phyloP scores from a whole-genome alignment of 2,113 vertebrate species.

The Formicarius rufipectus region DNA sequence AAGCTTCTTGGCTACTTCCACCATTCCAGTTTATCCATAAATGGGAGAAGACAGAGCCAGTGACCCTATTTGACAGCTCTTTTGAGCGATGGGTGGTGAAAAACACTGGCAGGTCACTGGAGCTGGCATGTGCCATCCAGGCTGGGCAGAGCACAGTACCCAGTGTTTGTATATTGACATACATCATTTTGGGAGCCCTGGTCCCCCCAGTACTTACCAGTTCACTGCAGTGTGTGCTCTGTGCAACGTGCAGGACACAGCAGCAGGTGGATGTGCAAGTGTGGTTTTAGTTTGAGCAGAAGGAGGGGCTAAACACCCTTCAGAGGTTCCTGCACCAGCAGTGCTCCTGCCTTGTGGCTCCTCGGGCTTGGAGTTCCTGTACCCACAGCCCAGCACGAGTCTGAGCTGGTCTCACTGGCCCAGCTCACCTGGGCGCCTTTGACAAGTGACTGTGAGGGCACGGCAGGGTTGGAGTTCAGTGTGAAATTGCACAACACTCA shows the following conservation, averaged over 20 bases:
- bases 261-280: neutral
- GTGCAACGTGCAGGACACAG: fast-evolving
- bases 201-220: fast-evolving
- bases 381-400: fast-evolving
- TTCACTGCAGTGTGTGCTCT: fast-evolving
- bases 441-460: neutral
- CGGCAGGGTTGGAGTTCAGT: neutral
- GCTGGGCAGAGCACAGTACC: neutral
- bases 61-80: neutral
- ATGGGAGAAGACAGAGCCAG: neutral
- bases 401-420: neutral
- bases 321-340: fast-evolving
- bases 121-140: neutral
- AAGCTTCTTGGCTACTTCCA: neutral
- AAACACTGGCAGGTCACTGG: neutral
- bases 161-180: neutral
- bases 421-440: neutral
- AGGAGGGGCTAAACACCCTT: neutral
- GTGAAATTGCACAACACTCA: neutral
- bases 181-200: neutral
- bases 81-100: neutral
- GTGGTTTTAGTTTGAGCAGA: neutral
- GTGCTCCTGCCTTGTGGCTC: neutral
- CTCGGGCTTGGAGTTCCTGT: fast-evolving
- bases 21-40: neutral